Evolutionary conservation across 2,797 vertebrate species (phyloP).

Genomic region (Astyanax mexicanus): DNA sequence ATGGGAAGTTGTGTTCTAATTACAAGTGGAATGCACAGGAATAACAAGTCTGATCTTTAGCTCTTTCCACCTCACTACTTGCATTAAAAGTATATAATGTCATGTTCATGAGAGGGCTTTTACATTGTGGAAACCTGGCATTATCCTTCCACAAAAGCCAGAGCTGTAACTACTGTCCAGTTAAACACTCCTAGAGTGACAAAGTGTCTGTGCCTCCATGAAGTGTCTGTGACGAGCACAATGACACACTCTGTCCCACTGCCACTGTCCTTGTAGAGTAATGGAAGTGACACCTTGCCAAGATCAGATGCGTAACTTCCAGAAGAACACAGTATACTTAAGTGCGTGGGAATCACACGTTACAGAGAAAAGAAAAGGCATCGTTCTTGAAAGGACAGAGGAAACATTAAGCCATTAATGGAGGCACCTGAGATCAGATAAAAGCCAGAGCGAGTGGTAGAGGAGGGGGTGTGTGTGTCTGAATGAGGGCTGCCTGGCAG

Average conservation of each 20-base stretch:
- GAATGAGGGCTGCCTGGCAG: slow-evolving; percentile 37
- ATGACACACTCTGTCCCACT: slow-evolving; percentile 56
- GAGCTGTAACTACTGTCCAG: slow-evolving; percentile 7
- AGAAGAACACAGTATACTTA: slow-evolving; percentile 57
- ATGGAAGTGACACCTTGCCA: slow-evolving; percentile 42
- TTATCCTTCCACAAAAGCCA: slow-evolving; percentile 8
- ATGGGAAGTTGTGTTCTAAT: no score
- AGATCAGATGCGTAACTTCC: slow-evolving; percentile 17
- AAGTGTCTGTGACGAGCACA: slow-evolving; percentile 45
- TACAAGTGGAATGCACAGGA: no score
- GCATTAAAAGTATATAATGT: no score
- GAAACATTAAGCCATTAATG: slow-evolving; percentile 64
- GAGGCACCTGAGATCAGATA: slow-evolving; percentile 53
- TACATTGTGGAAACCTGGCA: slow-evolving; percentile 33
- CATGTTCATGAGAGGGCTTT: neutral
- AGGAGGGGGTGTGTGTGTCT: slow-evolving; percentile 20
- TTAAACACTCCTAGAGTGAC: slow-evolving; percentile 45
- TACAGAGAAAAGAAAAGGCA: slow-evolving; percentile 56
- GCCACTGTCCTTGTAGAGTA: slow-evolving; percentile 73
- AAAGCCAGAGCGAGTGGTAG: slow-evolving; percentile 40
- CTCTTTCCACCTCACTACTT: no score
- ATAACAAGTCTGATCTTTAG: no score
- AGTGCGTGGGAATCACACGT: slow-evolving; percentile 39
- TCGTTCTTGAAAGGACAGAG: slow-evolving; percentile 51
- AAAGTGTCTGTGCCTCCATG: slow-evolving; percentile 49